phyloP scores from a whole-genome alignment of 1,140 invertebrate genomes.

The Drosophila nikananu region DNA sequence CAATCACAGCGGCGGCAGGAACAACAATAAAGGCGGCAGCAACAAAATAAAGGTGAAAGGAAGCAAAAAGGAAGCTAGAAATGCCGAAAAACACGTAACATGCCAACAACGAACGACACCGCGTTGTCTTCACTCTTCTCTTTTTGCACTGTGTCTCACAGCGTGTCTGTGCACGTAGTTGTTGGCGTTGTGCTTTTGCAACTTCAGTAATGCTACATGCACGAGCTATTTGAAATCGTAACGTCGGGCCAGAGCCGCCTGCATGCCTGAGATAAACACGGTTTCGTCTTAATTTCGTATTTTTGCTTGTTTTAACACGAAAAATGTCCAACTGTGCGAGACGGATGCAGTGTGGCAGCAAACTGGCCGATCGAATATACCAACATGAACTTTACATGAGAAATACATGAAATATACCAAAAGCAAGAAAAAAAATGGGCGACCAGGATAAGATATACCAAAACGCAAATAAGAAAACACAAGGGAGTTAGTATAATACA shows the following conservation, averaged over 20 bases:
- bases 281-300: conserved; percentile 12
- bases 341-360: conserved; percentile 16
- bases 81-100: conserved; percentile 55
- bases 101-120: conserved; percentile 26
- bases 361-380: conserved; percentile 6
- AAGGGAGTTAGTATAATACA: no score
- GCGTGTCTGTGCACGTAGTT: background rate
- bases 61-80: conserved; percentile 42
- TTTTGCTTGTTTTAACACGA: conserved; percentile 5
- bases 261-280: conserved; percentile 8
- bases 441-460: background rate
- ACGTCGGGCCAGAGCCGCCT: background rate
- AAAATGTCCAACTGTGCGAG: conserved; percentile 20
- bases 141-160: background rate
- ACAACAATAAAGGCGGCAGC: conserved; percentile 23
- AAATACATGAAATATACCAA: background rate
- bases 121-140: conserved; percentile 16
- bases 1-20: conserved; percentile 1
- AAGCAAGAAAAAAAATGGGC: fast-evolving
- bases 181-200: background rate
- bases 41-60: conserved; percentile 34
- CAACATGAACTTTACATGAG: background rate
- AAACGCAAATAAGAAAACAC: background rate
- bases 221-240: background rate
- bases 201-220: background rate